Evolutionary conservation across 37 sponge, comb jelly and placozoan species (phyloP).

Genomic region (Lycopodina hypogea): DNA sequence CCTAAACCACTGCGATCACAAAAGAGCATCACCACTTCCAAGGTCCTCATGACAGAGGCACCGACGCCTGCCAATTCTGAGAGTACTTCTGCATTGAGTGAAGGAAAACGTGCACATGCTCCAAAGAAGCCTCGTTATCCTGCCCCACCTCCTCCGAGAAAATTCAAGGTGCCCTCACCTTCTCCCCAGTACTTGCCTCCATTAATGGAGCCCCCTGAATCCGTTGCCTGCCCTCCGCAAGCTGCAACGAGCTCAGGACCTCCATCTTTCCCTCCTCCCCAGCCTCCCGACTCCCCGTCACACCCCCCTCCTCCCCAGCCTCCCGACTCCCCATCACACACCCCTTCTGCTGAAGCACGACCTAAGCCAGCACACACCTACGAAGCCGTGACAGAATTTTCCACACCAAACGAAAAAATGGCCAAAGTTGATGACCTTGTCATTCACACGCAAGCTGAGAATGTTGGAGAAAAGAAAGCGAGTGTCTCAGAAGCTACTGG

Average conservation of each 20-base stretch:
- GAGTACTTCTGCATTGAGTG: too few relatives aligned
- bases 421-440: too few relatives aligned
- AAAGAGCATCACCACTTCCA: too few relatives aligned
- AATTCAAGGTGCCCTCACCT: neutral
- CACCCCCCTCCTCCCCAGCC: neutral
- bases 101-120: too few relatives aligned
- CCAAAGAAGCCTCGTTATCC: too few relatives aligned
- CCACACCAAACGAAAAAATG: neutral
- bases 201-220: neutral
- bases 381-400: neutral
- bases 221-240: neutral
- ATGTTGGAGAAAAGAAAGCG: neutral
- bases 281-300: too few relatives aligned
- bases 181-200: neutral
- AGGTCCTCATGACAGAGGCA: too few relatives aligned
- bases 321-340: neutral
- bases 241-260: neutral
- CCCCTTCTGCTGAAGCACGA: neutral
- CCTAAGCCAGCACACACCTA: too few relatives aligned
- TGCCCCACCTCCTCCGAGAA: too few relatives aligned
- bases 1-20: neutral
- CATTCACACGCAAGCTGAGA: too few relatives aligned
- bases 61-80: too few relatives aligned
- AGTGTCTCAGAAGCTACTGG: neutral
- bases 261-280: constrained; percentile 25